Evolutionary conservation across 2,888 invertebrate species (phyloP).

Genomic region (Synanthedon vespiformis): DNA sequence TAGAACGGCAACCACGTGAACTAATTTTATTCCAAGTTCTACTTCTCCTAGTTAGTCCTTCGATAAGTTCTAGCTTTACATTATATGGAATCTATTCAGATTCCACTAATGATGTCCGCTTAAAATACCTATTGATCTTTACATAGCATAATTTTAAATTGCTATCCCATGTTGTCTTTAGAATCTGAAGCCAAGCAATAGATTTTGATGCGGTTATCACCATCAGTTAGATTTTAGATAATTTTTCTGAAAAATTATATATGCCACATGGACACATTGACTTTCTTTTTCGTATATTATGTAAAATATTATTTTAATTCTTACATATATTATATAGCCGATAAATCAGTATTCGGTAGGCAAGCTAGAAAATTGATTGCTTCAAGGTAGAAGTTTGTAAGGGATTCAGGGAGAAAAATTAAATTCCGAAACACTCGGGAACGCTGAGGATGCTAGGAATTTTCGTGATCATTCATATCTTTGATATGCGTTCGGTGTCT

Average conservation of each 20-base stretch:
- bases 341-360: conserved; percentile 42
- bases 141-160: no score
- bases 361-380: conserved; percentile 32
- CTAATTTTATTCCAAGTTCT: conserved; percentile 14
- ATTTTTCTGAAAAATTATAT: no score
- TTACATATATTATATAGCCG: background rate
- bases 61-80: conserved; percentile 5
- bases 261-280: no score
- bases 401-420: conserved; percentile 42
- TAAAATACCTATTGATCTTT: no score
- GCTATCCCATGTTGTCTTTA: no score
- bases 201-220: no score
- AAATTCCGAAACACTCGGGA: conserved; percentile 33
- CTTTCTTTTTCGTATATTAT: no score
- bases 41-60: conserved; percentile 8
- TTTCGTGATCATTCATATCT: conserved; percentile 14
- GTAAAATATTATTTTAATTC: no score
- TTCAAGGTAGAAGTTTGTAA: conserved; percentile 26
- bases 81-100: no score
- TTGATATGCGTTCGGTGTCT: background rate
- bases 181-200: no score
- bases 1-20: conserved; percentile 5
- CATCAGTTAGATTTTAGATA: no score
- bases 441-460: conserved; percentile 16
- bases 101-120: no score